Percentiles rank a stretch among this genome's conserved stretches.
Evolutionary conservation across 2,113 vertebrate species (phyloP).

Genomic region (Melanocharis versteri): DNA sequence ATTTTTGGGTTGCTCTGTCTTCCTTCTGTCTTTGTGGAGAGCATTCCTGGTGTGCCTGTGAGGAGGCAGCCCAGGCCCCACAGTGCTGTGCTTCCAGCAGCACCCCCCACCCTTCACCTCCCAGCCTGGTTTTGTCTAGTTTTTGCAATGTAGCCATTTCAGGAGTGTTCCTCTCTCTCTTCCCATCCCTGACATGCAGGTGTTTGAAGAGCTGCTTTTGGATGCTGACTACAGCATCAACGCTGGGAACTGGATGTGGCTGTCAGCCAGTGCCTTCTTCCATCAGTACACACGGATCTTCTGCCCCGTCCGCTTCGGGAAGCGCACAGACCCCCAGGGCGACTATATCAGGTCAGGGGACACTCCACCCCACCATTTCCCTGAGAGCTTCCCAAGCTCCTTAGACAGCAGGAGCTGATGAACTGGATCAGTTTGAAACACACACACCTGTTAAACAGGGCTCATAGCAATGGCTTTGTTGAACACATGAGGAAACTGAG

Average conservation of each 20-base stretch:
- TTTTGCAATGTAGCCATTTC: background rate
- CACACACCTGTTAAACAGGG: background rate
- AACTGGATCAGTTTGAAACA: background rate
- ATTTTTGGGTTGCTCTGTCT: background rate
- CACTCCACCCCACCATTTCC: background rate
- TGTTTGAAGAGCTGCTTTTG: conserved; percentile 69
- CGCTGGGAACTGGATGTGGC: conserved; percentile 71
- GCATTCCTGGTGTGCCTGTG: background rate
- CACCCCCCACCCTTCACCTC: background rate
- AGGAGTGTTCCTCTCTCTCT: background rate
- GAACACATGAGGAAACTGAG: background rate
- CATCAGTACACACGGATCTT: conserved; percentile 63
- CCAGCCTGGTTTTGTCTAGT: background rate
- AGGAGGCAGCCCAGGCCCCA: background rate
- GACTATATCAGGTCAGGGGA: conserved; percentile 48
- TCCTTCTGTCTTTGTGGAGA: background rate
- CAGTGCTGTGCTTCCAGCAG: background rate
- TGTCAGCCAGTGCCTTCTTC: conserved; percentile 69
- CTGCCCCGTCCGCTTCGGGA: conserved; percentile 60
- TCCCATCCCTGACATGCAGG: background rate
- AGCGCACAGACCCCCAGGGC: conserved; percentile 55
- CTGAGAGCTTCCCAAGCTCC: background rate
- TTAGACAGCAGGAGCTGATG: background rate
- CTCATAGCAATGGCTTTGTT: background rate
- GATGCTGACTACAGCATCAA: conserved; percentile 70